Base-by-base conservation (phyloP, 2,888 invertebrate species). In the Parnassius mnemosyne region DNA sequence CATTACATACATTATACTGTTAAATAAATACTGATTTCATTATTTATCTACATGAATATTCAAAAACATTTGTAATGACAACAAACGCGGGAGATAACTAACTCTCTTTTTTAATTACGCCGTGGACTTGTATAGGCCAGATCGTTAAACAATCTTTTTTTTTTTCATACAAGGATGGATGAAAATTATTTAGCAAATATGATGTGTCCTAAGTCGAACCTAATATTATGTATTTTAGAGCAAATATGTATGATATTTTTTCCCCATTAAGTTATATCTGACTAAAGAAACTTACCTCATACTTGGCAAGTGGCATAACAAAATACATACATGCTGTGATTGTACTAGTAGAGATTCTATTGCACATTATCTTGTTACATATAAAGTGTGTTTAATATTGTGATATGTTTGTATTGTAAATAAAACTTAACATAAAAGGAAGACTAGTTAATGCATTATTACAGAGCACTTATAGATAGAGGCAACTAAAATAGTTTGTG, bases 381-480 rank as follows among this genome's bases (percentile, higher is more conserved):
- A 13, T 34, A 34, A 7, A 34, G 34, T 25, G 16, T 47, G 9
- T 25, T 25, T 59, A 52, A 10, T 11, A 34, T 59, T 52, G 58
- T 58, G 52, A 58, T 50, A 20, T 16, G 16, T 52, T 53, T 51
- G 52, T 52, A 20, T 3, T 53, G 57, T 57, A 62, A 62, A 61
- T 47, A 52, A 25, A 62, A 62, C 34, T 53, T 57, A 49, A 47
- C 16, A 13, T 53, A 60, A 43, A 57, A 25, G 43, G 57, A 61
- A 57, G 57, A 61, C 56, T 61, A 61, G 57, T 57, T 42, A 10
- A 34, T 20, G 47, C 41, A 52, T 41, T 25, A 55, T 55, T n/a
- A 55, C 25, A 49, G 46, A 55, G 46, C 42, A 44, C 50, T 50
- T 49, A 57, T 13, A 25, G 20, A 55, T 34, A 55, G 10, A 50